Percentiles rank a stretch among this genome's conserved stretches.
Evolutionary conservation across 30 jellyfish, hydroid and myxozoan genomes (phyloP).

Genomic region (Hydractinia symbiolongicarpus): DNA sequence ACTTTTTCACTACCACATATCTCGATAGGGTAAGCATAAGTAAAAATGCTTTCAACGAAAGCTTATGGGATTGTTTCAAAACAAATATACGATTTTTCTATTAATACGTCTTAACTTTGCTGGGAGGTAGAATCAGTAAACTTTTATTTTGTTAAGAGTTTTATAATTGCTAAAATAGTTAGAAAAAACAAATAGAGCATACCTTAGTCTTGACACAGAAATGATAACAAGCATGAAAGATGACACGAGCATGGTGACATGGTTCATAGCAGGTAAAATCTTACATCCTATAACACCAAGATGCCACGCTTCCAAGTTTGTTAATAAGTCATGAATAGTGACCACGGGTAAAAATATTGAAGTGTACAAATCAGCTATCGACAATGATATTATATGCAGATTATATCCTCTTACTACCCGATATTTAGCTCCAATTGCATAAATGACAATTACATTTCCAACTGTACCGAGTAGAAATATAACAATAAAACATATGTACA

Average conservation of each 20-base stretch:
- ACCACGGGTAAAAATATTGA: conserved; percentile 27
- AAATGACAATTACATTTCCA: conserved; percentile 12
- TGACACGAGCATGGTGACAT: conserved; percentile 25
- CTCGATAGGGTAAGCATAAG: too few species aligned
- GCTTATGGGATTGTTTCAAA: too few species aligned
- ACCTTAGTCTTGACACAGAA: conserved; percentile 24
- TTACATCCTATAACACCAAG: conserved; percentile 26
- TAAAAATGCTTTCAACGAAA: too few species aligned
- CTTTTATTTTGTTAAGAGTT: too few species aligned
- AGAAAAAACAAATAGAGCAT: background rate
- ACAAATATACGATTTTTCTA: too few species aligned
- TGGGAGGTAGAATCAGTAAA: too few species aligned
- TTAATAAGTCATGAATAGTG: conserved; percentile 4
- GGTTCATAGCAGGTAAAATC: conserved; percentile 24
- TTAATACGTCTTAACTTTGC: too few species aligned
- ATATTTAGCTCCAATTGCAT: conserved; percentile 15
- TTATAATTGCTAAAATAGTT: too few species aligned
- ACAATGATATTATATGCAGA: conserved; percentile 14
- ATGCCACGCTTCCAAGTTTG: conserved; percentile 11
- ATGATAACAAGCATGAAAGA: conserved; percentile 7
- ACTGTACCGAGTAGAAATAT: conserved; percentile 19
- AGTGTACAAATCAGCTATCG: conserved; percentile 23
- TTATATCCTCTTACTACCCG: conserved; percentile 15
- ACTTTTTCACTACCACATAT: too few species aligned
- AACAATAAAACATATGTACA: background rate